Percentiles rank a stretch among this genome's conserved stretches.
phyloP scores from a whole-genome alignment of 2,888 invertebrate genomes.

The Melikaiella ostensackeni region DNA sequence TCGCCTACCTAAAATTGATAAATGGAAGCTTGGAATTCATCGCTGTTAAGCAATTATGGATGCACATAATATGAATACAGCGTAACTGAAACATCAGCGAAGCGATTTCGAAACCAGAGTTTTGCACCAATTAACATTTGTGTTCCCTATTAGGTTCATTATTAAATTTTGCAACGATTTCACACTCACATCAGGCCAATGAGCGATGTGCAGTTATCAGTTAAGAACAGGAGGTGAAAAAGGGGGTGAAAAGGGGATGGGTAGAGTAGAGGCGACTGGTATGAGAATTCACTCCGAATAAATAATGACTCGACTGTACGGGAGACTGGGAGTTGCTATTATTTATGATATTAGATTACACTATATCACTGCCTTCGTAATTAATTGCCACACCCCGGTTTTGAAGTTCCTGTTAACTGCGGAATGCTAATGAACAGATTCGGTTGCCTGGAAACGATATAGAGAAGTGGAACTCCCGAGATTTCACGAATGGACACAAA shows the following conservation, averaged over 20 bases:
- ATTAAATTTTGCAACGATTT: constrained; percentile 33
- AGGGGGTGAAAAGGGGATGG: constrained; percentile 28
- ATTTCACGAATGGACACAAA: constrained; percentile 4
- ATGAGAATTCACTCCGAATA: constrained; percentile 58
- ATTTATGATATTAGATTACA: constrained; percentile 67
- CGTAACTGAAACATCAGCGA: constrained; percentile 30
- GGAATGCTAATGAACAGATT: constrained; percentile 66
- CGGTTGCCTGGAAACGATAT: constrained; percentile 47
- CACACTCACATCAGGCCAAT: background rate
- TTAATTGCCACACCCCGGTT: constrained; percentile 62
- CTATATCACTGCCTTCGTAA: constrained; percentile 65
- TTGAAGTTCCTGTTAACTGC: constrained; percentile 61
- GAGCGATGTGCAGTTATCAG: constrained; percentile 26
- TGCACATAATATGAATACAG: background rate
- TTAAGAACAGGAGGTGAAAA: constrained; percentile 9
- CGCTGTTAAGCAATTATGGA: constrained; percentile 36
- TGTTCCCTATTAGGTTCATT: constrained; percentile 18
- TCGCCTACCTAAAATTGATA: background rate
- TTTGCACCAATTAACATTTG: constrained; percentile 19
- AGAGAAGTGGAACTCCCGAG: constrained; percentile 25
- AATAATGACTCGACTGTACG: constrained; percentile 59
- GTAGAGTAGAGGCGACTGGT: constrained; percentile 32
- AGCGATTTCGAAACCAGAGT: constrained; percentile 11
- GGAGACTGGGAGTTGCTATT: constrained; percentile 56
- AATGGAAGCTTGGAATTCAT: constrained; percentile 25